A percentile compares a stretch with the other conserved stretches of the same genome.
Conservation (phyloP, 2,113 vertebrate species). For the Guaruba guarouba region DNA sequence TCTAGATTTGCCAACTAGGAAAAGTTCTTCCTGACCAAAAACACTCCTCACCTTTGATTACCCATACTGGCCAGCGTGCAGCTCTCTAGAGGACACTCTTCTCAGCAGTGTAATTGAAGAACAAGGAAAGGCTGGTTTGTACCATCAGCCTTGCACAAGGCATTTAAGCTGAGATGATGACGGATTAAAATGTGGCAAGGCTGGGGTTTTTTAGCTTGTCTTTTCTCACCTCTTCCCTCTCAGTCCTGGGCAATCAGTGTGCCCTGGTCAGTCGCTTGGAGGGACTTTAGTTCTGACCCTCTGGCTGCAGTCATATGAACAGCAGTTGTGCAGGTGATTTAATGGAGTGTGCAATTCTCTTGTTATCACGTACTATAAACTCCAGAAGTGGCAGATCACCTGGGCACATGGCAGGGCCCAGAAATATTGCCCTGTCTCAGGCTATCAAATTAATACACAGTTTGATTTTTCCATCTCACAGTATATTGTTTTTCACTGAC, state of each 20-base stretch:
- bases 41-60: background rate
- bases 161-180: background rate
- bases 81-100: background rate
- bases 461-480: slow-evolving; percentile 38
- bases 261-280: background rate
- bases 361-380: background rate
- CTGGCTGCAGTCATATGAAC: background rate
- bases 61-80: background rate
- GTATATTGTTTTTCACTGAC: background rate
- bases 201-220: background rate
- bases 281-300: background rate
- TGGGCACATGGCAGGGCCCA: background rate
- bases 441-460: slow-evolving; percentile 16
- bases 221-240: background rate
- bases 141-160: background rate
- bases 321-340: background rate
- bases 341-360: background rate
- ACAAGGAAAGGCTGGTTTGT: background rate
- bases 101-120: background rate
- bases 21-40: background rate
- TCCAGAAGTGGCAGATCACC: slow-evolving; percentile 1
- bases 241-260: background rate
- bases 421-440: slow-evolving; percentile 5
- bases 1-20: background rate
- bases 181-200: background rate